A percentile compares a stretch with the other conserved stretches of the same genome.
Conservation (phyloP, 1,140 invertebrate species). For the Uloborus diversus region DNA sequence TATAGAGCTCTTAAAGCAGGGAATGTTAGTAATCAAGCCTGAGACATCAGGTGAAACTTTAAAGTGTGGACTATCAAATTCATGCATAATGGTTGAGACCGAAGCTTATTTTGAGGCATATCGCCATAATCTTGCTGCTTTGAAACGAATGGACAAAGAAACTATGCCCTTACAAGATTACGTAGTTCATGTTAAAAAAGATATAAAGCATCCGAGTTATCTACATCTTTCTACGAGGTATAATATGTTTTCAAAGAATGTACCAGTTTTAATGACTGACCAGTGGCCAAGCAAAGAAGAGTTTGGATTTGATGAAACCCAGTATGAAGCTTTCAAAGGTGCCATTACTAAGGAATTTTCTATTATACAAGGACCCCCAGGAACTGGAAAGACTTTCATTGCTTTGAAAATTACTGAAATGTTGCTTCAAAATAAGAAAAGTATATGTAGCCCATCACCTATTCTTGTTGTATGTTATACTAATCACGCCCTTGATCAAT, state of each 20-base stretch:
- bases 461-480: constrained; percentile 87
- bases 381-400: constrained; percentile 83
- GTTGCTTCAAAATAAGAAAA: constrained; percentile 63
- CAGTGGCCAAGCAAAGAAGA: constrained; percentile 55
- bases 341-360: constrained; percentile 68
- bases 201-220: constrained; percentile 21
- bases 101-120: constrained; percentile 69
- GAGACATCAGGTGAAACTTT: constrained; percentile 33
- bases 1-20: constrained; percentile 63
- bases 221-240: constrained; percentile 20
- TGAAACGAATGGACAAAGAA: constrained; percentile 63
- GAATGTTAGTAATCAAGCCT: constrained; percentile 57
- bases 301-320: constrained; percentile 65
- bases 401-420: constrained; percentile 67
- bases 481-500: constrained; percentile 90
- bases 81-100: constrained; percentile 67
- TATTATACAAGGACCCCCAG: constrained; percentile 81
- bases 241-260: constrained; percentile 56
- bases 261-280: constrained; percentile 11
- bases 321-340: constrained; percentile 66
- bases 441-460: too few relatives aligned
- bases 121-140: constrained; percentile 65
- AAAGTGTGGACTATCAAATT: background rate
- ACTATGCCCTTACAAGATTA: constrained; percentile 65
- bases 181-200: constrained; percentile 59